These are phyloP conservation scores for Stomorhina lunata DNA, from an alignment of 2,888 invertebrate species.

Conservation along the genomic window DNA sequence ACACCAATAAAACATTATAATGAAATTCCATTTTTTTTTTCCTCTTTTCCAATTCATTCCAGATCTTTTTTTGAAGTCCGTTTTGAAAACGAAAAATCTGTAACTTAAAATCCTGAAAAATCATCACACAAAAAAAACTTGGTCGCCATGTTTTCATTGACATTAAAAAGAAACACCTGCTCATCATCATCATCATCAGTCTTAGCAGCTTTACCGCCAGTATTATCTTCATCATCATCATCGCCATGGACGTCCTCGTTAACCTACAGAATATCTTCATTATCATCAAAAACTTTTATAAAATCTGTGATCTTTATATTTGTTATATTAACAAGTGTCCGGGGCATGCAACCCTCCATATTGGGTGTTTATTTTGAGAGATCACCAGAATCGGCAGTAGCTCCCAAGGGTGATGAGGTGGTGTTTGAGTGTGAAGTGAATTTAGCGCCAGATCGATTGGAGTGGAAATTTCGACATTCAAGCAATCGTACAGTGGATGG, in stretches of 20 bases:
- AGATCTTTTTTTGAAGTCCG: conserved; percentile 1
- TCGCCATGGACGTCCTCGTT: neutral
- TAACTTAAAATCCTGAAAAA: neutral
- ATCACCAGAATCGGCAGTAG: conserved; percentile 89
- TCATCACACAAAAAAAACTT: neutral
- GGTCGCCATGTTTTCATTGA: conserved; percentile 45
- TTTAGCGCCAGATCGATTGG: conserved; percentile 87
- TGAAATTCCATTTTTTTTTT: conserved; percentile 39
- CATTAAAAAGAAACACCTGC: conserved; percentile 62
- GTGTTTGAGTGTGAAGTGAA: conserved; percentile 91
- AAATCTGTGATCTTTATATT: conserved; percentile 56
- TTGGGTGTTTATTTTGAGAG: conserved; percentile 86
- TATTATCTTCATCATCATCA: conserved; percentile 19
- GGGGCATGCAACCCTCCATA: conserved; percentile 67
- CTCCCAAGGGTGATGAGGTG: conserved; percentile 90
- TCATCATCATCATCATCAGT: conserved; percentile 1
- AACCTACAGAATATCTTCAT: conserved; percentile 8
- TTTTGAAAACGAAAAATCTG: neutral
- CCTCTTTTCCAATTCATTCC: conserved; percentile 29
- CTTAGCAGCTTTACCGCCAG: neutral
- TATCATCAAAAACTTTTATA: conserved; percentile 22
- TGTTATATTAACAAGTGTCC: conserved; percentile 49
- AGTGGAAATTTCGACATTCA: conserved; percentile 87
- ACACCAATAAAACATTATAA: conserved; percentile 41
- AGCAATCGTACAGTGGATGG: conserved; percentile 73